Percentiles rank a stretch among this genome's conserved stretches.
Evolutionary conservation across 2,888 invertebrate genomes (phyloP).

Genomic region (Orthosia cruda): DNA sequence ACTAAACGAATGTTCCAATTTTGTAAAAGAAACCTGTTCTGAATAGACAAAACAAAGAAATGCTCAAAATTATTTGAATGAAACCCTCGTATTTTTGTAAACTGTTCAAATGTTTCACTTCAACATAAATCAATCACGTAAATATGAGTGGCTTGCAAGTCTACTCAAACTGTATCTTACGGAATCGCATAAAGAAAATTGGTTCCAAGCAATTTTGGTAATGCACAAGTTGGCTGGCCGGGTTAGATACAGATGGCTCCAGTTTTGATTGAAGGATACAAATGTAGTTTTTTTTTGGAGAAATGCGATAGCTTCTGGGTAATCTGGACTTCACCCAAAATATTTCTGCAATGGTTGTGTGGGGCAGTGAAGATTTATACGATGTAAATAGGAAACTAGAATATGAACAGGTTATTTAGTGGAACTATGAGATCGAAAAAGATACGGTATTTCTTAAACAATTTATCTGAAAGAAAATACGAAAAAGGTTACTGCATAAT

Average conservation of each 20-base stretch:
- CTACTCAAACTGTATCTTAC: constrained; percentile 79
- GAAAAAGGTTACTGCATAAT: no score
- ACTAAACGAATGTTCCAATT: neutral
- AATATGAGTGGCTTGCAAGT: constrained; percentile 80
- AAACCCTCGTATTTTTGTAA: constrained; percentile 28
- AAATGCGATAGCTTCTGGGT: constrained; percentile 48
- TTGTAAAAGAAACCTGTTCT: neutral
- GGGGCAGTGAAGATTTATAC: neutral
- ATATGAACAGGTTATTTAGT: neutral
- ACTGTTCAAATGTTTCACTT: constrained; percentile 48
- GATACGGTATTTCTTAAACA: no score
- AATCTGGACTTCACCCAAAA: constrained; percentile 56
- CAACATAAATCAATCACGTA: constrained; percentile 69
- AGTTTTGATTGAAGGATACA: constrained; percentile 84
- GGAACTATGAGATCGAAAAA: no score
- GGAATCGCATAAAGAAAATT: constrained; percentile 87
- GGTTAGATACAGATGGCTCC: constrained; percentile 77
- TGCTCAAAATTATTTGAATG: neutral
- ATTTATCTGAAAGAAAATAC: no score
- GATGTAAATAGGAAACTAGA: neutral
- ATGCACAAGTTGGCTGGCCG: constrained; percentile 87
- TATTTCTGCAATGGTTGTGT: constrained; percentile 16
- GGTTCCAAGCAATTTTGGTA: constrained; percentile 89
- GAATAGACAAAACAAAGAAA: neutral
- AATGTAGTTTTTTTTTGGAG: constrained; percentile 68